A percentile compares a stretch with the other conserved stretches of the same genome.
phyloP scores from a whole-genome alignment of 2,797 vertebrate genomes.

The Cyprinella venusta region DNA sequence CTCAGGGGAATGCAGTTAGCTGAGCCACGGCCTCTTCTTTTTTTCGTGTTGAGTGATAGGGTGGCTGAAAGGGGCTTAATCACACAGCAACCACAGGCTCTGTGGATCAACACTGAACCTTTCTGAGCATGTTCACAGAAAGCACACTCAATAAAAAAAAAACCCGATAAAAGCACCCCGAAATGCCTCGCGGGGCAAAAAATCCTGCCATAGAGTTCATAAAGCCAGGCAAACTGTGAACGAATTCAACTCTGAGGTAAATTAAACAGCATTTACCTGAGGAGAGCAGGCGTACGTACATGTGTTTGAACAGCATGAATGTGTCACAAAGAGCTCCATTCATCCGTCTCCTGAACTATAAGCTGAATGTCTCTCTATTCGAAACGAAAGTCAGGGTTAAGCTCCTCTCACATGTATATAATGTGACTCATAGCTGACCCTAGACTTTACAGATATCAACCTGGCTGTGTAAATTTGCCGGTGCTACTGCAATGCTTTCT shows the following conservation, averaged over 20 bases:
- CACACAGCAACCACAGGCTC: slow-evolving; percentile 77
- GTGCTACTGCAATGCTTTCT: slow-evolving; percentile 4
- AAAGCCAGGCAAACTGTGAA: slow-evolving; percentile 11
- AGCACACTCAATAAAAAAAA: slow-evolving; percentile 44
- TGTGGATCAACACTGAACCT: slow-evolving; percentile 76
- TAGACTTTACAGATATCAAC: slow-evolving; percentile 10
- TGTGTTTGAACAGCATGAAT: slow-evolving; percentile 48
- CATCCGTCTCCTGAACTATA: not conserved
- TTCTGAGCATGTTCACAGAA: slow-evolving; percentile 66
- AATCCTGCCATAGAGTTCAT: slow-evolving; percentile 15
- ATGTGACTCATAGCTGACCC: slow-evolving; percentile 20
- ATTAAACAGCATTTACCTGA: slow-evolving; percentile 26
- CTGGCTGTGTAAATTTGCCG: slow-evolving; percentile 13
- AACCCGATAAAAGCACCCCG: slow-evolving; percentile 12
- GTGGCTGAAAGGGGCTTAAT: slow-evolving; percentile 77
- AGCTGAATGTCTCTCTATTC: slow-evolving; percentile 54
- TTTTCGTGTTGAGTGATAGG: slow-evolving; percentile 74
- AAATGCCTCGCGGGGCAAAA: slow-evolving; percentile 11
- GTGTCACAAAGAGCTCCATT: slow-evolving; percentile 41
- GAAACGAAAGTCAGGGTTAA: slow-evolving; percentile 2
- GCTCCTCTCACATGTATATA: slow-evolving; percentile 20
- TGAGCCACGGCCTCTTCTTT: slow-evolving; percentile 66
- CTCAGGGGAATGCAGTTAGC: slow-evolving; percentile 69
- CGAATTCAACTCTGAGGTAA: slow-evolving; percentile 23
- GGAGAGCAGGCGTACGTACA: slow-evolving; percentile 1